Evolutionary conservation across 1,140 invertebrate genomes (phyloP), one percentile per base, ranked within the genome.

Genomic region (Dendrolimus punctatus): DNA sequence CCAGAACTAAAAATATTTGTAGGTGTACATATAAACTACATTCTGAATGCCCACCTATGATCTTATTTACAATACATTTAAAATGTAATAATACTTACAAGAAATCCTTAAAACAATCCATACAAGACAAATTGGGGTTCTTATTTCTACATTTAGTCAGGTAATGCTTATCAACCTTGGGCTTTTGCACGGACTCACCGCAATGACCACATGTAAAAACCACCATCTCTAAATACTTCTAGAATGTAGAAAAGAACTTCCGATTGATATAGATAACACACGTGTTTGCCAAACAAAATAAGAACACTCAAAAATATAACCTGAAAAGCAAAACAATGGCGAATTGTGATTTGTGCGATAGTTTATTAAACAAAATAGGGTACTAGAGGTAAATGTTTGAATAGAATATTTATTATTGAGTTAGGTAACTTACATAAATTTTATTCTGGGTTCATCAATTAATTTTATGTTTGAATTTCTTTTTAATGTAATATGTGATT

Each of bases 21-120:
- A 23, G 23, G 23, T 23, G 23, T 3, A 23, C 1, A 23, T 23
- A 23, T 23, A 23, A 23, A 23, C 23, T 23, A 23, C 3, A 23
- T 23, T 23, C 23, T 23, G 3, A 3, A 23, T 3, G 23, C 23
- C 23, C 3, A 23, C 23, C 23, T 23, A 23, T 23, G 23, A 23
- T 23, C 23, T 23, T 23, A 23, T 23, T 23, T 23, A 23, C 23
- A 23, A 23, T 23, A 23, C 49, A 36, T 47, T 45, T 42, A 51
- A 49, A 23, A 8, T 46, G 40, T 48, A 46, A 51, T 40, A 40
- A 70, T 68, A 87, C 82, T 90, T 88, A 95, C 94, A 89, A 80
- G 85, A 95, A 96, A 85, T 96, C 95, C 84, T 95, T 95, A 6
- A 94, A 91, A 84, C 96, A 98, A 76, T 98, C 97, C 67, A 98